phyloP scores from a whole-genome alignment of 1,140 invertebrate species.

The Brachionus angularis region DNA sequence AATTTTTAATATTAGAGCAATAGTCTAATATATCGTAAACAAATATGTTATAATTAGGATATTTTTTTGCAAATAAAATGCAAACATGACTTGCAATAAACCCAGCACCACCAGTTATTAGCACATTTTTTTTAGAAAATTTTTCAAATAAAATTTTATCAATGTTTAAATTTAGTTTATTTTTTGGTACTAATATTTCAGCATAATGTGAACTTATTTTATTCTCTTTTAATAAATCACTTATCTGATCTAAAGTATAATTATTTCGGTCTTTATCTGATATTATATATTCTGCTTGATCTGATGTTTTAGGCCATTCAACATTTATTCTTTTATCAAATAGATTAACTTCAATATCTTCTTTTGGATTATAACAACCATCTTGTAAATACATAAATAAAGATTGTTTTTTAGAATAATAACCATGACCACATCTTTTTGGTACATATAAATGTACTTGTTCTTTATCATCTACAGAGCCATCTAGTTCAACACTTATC shows the following conservation, averaged over 20 bases:
- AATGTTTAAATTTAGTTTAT: no score
- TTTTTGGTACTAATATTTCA: no score
- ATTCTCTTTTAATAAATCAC: background rate
- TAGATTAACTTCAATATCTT: no score
- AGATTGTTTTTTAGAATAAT: background rate
- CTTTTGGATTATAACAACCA: no score
- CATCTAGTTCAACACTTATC: background rate
- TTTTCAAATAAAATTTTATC: background rate
- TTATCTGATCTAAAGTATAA: background rate
- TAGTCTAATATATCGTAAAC: slow-evolving; percentile 45
- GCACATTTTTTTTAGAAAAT: background rate
- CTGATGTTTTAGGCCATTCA: background rate
- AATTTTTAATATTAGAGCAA: slow-evolving; percentile 45
- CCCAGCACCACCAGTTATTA: slow-evolving; percentile 45
- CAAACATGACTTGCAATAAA: slow-evolving; percentile 45
- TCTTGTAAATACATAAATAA: no score
- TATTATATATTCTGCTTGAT: background rate
- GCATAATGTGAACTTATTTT: no score
- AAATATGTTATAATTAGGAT: slow-evolving; percentile 45
- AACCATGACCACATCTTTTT: background rate
- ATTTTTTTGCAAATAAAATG: slow-evolving; percentile 40
- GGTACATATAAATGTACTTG: background rate
- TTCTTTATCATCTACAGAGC: background rate
- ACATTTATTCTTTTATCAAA: background rate
- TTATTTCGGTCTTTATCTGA: background rate